Conservation (phyloP, 2,888 invertebrate genomes). For the Hylaea fasciaria region DNA sequence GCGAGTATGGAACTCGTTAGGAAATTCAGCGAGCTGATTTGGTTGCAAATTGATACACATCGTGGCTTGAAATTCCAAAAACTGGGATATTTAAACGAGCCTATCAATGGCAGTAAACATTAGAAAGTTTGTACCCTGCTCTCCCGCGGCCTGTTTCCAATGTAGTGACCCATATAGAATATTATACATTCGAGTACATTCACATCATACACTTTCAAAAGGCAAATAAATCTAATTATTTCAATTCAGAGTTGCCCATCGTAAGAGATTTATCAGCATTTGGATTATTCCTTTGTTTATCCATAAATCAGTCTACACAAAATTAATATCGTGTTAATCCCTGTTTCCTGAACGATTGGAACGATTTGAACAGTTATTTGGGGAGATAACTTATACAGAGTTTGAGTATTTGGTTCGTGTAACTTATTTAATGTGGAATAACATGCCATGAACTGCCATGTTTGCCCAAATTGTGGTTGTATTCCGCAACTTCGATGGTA, state of each 20-base stretch:
- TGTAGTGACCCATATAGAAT: too few species aligned
- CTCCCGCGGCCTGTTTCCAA: neutral
- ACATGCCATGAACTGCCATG: too few species aligned
- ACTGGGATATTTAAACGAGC: too few species aligned
- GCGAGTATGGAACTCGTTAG: slow-evolving; percentile 8
- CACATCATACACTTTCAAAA: neutral
- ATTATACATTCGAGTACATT: too few species aligned
- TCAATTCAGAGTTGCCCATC: slow-evolving; percentile 14
- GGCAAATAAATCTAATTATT: slow-evolving; percentile 5
- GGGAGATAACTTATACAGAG: neutral
- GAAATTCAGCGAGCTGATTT: slow-evolving; percentile 8
- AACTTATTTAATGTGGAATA: neutral
- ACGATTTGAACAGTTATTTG: slow-evolving; percentile 16
- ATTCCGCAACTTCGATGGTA: too few species aligned
- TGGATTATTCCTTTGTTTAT: slow-evolving; percentile 32
- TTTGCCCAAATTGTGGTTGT: too few species aligned
- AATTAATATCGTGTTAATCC: slow-evolving; percentile 33
- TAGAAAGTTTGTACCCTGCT: too few species aligned
- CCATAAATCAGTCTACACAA: slow-evolving; percentile 40
- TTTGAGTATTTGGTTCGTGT: neutral
- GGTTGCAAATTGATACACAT: neutral
- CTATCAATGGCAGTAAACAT: too few species aligned
- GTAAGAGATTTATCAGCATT: slow-evolving; percentile 30
- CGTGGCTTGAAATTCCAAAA: too few species aligned
- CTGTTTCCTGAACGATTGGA: slow-evolving; percentile 13